Percentiles rank a stretch among this genome's conserved stretches.
phyloP scores from a whole-genome alignment of 2,113 vertebrate species.

The Heloderma charlesbogerti region DNA sequence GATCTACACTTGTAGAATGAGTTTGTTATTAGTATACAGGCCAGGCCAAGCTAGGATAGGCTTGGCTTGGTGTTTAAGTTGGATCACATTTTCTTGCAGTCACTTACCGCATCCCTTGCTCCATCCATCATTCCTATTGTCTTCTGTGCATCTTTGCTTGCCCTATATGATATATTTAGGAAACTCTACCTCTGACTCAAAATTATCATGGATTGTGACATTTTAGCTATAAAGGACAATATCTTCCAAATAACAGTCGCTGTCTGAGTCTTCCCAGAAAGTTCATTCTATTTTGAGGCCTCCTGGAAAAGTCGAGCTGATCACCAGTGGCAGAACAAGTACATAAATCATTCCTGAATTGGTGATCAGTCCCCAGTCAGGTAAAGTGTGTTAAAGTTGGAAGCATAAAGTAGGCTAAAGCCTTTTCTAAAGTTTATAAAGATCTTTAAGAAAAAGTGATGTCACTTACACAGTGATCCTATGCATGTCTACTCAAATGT shows the following conservation, averaged over 20 bases:
- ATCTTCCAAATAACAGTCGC: constrained; percentile 7
- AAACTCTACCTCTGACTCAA: constrained; percentile 13
- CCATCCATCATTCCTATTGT: constrained; percentile 24
- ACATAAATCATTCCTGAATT: constrained; percentile 37
- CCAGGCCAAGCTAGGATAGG: background rate
- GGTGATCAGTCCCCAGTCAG: background rate
- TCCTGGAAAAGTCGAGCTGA: constrained; percentile 3
- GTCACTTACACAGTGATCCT: background rate
- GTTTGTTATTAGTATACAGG: background rate
- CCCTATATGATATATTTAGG: constrained; percentile 33
- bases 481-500: background rate
- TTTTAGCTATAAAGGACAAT: constrained; percentile 3
- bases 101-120: background rate
- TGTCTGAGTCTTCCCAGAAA: constrained; percentile 18
- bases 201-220: constrained; percentile 4
- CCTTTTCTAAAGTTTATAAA: background rate
- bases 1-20: background rate
- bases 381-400: background rate
- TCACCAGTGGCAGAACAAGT: background rate
- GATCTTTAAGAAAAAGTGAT: background rate
- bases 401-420: constrained; percentile 17
- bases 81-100: background rate
- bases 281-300: constrained; percentile 24
- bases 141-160: constrained; percentile 17
- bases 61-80: background rate